Conservation (phyloP, 2,888 invertebrate genomes). For the Xanthorhoe spadicearia region DNA sequence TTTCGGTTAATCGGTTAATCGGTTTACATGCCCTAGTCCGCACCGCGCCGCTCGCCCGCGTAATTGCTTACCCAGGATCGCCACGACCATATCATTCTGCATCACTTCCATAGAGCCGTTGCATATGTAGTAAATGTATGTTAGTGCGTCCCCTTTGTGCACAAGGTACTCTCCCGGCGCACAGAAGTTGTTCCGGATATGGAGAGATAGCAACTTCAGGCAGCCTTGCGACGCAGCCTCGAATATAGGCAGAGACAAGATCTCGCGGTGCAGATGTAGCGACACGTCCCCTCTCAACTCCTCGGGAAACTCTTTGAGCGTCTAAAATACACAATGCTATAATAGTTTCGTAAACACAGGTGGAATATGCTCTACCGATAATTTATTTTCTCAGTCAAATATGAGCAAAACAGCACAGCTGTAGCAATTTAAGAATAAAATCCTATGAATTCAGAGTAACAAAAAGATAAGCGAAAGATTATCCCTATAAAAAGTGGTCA, state of each 20-base stretch:
- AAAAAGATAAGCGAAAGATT: conserved; percentile 44
- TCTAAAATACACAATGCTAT: conserved; percentile 83
- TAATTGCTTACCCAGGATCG: conserved; percentile 92
- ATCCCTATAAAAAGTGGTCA: conserved; percentile 47
- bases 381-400: conserved; percentile 5
- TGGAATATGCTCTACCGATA: conserved; percentile 15
- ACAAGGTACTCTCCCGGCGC: conserved; percentile 98
- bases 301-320: conserved; percentile 97
- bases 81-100: conserved; percentile 98
- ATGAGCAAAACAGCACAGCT: conserved; percentile 15
- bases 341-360: conserved; percentile 30
- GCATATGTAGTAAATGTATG: conserved; percentile 97
- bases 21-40: no score
- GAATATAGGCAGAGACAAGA: conserved; percentile 96
- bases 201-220: conserved; percentile 94
- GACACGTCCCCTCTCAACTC: conserved; percentile 97
- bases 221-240: conserved; percentile 98
- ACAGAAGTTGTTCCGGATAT: conserved; percentile 97
- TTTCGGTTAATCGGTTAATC: no score
- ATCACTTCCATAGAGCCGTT: conserved; percentile 99
- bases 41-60: conserved; percentile 3
- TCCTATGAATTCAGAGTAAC: conserved; percentile 33
- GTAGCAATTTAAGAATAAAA: conserved; percentile 22
- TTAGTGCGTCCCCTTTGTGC: conserved; percentile 96
- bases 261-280: conserved; percentile 97